phyloP scores from a whole-genome alignment of 2,888 invertebrate genomes.

The Cepaea hortensis region DNA sequence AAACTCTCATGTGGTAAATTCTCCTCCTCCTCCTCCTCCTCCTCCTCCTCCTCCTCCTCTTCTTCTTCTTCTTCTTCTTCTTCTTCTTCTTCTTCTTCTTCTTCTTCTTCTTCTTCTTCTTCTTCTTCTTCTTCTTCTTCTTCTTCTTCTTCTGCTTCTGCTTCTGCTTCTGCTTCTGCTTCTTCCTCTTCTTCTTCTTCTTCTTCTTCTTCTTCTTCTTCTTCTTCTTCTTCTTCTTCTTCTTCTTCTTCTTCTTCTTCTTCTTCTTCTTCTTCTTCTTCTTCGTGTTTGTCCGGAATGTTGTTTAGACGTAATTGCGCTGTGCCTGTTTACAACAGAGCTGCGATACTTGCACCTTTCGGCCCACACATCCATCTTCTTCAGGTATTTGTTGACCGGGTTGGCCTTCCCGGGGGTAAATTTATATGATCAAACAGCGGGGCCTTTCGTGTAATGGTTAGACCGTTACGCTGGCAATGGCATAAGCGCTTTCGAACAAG shows the following conservation, averaged over 20 bases:
- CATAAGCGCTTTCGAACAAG: too few species aligned
- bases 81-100: slow-evolving; percentile 1
- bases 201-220: slow-evolving; percentile 18
- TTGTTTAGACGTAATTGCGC: too few species aligned
- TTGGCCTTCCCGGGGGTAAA: not conserved
- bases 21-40: not conserved
- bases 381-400: too few species aligned
- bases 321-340: too few species aligned
- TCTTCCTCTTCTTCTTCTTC: not conserved
- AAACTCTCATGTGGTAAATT: too few species aligned
- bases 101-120: slow-evolving; percentile 22
- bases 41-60: not conserved
- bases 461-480: too few species aligned
- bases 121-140: not conserved
- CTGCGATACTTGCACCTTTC: too few species aligned
- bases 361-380: too few species aligned
- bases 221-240: slow-evolving; percentile 1
- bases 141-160: not conserved
- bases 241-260: not conserved
- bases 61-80: not conserved
- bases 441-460: too few species aligned
- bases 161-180: too few species aligned
- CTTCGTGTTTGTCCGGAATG: too few species aligned
- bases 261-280: not conserved
- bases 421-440: too few species aligned